Evolutionary conservation across 1,140 invertebrate genomes (phyloP).

Genomic region (Euglossa dilemma): DNA sequence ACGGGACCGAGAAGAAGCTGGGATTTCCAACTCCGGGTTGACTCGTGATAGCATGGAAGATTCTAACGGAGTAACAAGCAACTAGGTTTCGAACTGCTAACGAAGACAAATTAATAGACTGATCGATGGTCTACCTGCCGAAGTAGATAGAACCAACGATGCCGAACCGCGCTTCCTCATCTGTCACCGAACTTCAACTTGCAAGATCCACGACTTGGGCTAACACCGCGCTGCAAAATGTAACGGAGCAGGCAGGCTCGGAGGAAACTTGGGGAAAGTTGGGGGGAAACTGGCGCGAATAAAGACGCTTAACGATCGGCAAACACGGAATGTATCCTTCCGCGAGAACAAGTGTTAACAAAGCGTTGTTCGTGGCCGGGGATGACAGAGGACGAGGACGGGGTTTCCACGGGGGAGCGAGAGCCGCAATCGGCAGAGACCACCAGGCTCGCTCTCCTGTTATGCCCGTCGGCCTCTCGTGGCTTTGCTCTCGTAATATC

Average conservation of each 20-base stretch:
- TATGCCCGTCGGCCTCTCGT: conserved; percentile 59
- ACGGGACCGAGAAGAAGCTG: too few relatives aligned
- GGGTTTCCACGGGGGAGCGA: conserved; percentile 20
- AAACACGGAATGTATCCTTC: neutral
- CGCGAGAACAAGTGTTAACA: too few relatives aligned
- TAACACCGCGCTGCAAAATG: neutral
- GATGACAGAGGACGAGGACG: conserved; percentile 43
- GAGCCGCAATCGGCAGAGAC: conserved; percentile 53
- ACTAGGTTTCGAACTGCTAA: neutral
- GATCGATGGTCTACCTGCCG: too few relatives aligned
- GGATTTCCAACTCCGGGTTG: too few relatives aligned
- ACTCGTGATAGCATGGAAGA: too few relatives aligned
- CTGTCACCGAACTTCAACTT: neutral
- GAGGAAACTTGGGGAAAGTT: neutral
- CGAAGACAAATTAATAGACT: neutral
- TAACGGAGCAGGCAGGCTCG: neutral
- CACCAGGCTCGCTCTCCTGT: conserved; percentile 58
- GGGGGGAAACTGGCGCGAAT: neutral
- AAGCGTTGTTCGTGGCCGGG: neutral
- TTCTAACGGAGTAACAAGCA: neutral
- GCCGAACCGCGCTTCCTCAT: neutral
- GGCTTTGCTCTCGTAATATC: conserved; percentile 68
- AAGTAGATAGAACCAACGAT: neutral
- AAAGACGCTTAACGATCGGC: neutral
- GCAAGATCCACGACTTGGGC: neutral